Base-by-base conservation (phyloP, 1,140 invertebrate species). In the Elymnias hypermnestra region DNA sequence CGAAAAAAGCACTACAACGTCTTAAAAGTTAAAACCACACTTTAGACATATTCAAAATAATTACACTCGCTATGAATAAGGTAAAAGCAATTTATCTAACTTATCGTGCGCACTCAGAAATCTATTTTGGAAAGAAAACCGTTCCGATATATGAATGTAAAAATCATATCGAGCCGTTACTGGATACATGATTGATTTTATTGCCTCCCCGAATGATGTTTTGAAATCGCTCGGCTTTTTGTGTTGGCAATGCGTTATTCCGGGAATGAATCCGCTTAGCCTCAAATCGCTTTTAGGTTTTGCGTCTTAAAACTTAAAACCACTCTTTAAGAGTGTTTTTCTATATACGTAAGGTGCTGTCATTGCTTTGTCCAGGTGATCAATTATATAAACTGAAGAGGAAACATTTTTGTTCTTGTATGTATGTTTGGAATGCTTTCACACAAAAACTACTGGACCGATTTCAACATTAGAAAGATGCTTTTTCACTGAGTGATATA, bases 101-200 rank as follows among this genome's bases (percentile, higher is more conserved):
- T 59, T 59, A 59, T 59, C 54, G 35, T 42, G 40, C 44, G 47
- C 57, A 59, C 56, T 59, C 51, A 60, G 45, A 67, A 71, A 49
- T 63, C 60, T 68, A 72, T 66, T 68, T 72, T 71, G 60, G 66
- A 65, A 64, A 63, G 54, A 57, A 52, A 55, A 33, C 47, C 53
- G 53, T 36, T 37, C 25, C 42, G 26, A 42, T 39, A 35, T 55
- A 44, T 54, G 57, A 57, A 66, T 66, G 70, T 73, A 74, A 75
- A 71, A 64, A 68, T 72, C 69, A 67, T 69, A 72, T 68, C 54
- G 49, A 35, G 48, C 44, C 49, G 48, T 57, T 54, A 56, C 53
- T 53, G 53, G 51, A 44, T 50, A 61, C 51, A 63, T 71, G 67
- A 73, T 73, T 68, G 67, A 73, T 73, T 69, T 73, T 73, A 73